Evolutionary conservation across 2,797 vertebrate species (phyloP), one percentile per base, ranked within the genome.

Genomic region (Lagodon rhomboides): DNA sequence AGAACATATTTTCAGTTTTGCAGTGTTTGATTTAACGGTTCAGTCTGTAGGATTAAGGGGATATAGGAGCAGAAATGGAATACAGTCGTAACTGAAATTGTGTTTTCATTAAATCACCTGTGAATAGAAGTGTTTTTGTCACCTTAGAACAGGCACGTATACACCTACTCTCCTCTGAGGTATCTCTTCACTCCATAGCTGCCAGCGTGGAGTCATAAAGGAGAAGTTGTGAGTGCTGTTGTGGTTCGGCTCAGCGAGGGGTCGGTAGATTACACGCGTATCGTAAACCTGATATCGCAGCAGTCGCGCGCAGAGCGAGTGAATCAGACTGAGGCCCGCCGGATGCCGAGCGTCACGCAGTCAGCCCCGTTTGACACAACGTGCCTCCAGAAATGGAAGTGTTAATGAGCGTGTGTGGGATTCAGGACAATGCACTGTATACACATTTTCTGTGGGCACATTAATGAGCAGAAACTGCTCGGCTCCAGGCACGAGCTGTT

Each of bases 231-330:
- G 44, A 59, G 64, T 54, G 56, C 61, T 25, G 34, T 25, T 68
- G 70, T 38, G 62, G 17, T 80, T 59, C 12, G 3, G 13, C 54
- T 71, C 46, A 22, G 80, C 20, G 3, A 25, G 25, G 25, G 68
- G 74, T 80, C 71, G 73, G 25, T n/a, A 59, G 25, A 62, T 49
- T 65, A 41, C 61, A 55, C 72, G 55, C 59, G 25, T 73, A 25
- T 55, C 4, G 5, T 79, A 74, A 82, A 85, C 89, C 76, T 82
- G 63, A 82, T 75, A 77, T 77, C 49, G 56, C 72, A n/a, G 8
- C 44, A 60, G 23, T 53, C 49, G 64, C 25, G 49, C 41, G 30
- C 56, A 17, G 22, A 56, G 56, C 23, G 63, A 66, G 38, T 44
- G 62, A 16, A 47, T 60, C 53, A 30, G 44, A 51, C 16, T 38